These are phyloP conservation scores for Hippocampus kuda DNA, from an alignment of 2,797 vertebrate genomes.

Conservation along the genomic window DNA sequence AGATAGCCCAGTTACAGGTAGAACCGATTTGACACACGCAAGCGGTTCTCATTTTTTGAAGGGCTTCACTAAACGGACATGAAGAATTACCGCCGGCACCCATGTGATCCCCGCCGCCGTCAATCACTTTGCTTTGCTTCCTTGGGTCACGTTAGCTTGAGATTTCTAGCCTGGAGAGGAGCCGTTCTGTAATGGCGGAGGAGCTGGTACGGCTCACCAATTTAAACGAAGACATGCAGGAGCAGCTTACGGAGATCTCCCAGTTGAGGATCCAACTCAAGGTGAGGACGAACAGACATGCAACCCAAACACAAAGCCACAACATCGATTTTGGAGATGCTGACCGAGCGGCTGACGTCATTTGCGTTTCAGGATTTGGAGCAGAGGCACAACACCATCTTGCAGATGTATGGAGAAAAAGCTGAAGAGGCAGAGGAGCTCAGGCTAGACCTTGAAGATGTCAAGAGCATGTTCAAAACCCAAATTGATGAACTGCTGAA, in stretches of 20 bases:
- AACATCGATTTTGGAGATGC: background rate
- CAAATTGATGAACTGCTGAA: constrained; percentile 94
- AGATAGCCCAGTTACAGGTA: constrained; percentile 94
- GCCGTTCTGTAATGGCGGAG: constrained; percentile 88
- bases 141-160: constrained; percentile 69
- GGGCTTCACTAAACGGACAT: background rate
- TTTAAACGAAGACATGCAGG: constrained; percentile 89
- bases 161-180: constrained; percentile 87
- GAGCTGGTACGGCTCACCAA: constrained; percentile 92
- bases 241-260: constrained; percentile 85
- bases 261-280: constrained; percentile 77
- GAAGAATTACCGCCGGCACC: background rate
- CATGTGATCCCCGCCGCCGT: background rate
- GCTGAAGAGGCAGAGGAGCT: constrained; percentile 96
- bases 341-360: background rate
- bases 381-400: constrained; percentile 96
- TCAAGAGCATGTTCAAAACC: constrained; percentile 97
- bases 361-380: constrained; percentile 79
- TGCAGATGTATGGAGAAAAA: constrained; percentile 99
- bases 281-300: constrained; percentile 57
- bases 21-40: background rate
- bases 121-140: background rate
- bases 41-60: background rate
- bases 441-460: constrained; percentile 90
- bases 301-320: background rate